Evolutionary conservation across 1,140 invertebrate species (phyloP).

Genomic region (Sogatella furcifera): DNA sequence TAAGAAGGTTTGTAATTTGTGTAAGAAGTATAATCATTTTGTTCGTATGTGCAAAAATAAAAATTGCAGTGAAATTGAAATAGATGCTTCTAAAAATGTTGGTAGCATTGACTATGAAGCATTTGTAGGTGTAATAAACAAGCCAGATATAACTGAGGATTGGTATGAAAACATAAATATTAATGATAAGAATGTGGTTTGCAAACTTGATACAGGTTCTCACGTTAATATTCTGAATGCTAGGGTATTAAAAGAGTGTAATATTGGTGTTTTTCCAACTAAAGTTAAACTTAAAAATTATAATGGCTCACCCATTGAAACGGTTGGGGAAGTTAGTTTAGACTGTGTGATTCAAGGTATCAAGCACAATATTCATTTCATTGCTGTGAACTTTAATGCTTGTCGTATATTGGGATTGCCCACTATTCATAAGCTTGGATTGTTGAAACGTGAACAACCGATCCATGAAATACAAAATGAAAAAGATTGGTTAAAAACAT

Average conservation of each 20-base stretch:
- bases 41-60: neutral
- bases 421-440: no score
- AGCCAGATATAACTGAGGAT: neutral
- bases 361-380: no score
- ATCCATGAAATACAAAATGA: neutral
- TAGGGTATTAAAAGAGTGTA: neutral
- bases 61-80: no score
- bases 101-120: neutral
- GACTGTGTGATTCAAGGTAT: no score
- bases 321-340: no score
- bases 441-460: neutral
- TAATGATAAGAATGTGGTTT: neutral
- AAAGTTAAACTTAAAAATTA: no score
- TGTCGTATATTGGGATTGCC: no score
- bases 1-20: neutral
- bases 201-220: neutral
- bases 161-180: neutral
- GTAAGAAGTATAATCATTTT: neutral
- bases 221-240: neutral
- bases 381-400: no score
- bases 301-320: neutral
- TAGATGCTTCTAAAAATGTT: no score
- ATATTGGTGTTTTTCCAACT: no score
- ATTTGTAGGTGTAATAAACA: neutral
- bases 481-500: no score